Evolutionary conservation across 2,888 invertebrate genomes (phyloP), one percentile per base, ranked within the genome.

Genomic region (Drosophila sordidula): DNA sequence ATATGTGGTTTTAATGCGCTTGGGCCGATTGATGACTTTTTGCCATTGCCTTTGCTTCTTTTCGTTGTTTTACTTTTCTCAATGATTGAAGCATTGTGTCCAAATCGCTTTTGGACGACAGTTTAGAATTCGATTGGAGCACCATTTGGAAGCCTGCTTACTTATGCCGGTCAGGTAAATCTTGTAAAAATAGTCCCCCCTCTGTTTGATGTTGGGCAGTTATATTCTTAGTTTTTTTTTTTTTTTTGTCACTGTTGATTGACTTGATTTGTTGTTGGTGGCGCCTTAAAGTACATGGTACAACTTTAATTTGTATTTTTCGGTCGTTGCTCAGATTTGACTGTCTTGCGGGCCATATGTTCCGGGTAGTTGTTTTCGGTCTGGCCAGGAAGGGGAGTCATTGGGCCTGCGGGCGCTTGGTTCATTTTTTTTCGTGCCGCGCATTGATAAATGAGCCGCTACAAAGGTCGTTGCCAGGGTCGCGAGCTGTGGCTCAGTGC

Each of bases 381-480:
- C 61, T 59, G 72, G 72, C 61, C 57, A 57, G 61, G 16, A 67
- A 29, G 42, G 16, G 50, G 46, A 49, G 56, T 59, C 52, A 47
- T 58, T 29, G 39, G 54, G 42, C 47, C 58, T 46, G 47, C 49
- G 56, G 63, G 78, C 61, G 29, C 32, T 80, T 52, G 76, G 80
- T 64, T 18, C 18, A n/a, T n/a, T 18, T 75, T 69, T 65, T 66
- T 61, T 70, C 76, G 65, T 70, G 70, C 63, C 56, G 64, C 72
- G 70, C 71, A 78, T 75, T 86, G 89, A 86, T 86, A 86, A 86
- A 86, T 86, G 88, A 77, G 78, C 55, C 67, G 84, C 63, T 84
- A 67, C 70, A 80, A 87, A 88, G 84, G 87, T 89, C 87, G 83
- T 78, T 84, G 89, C 59, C 84, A 88, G 83, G 89, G 87, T 77